These are phyloP conservation scores for Huso huso DNA, from an alignment of 2,797 vertebrate genomes.

Conservation along the genomic window DNA sequence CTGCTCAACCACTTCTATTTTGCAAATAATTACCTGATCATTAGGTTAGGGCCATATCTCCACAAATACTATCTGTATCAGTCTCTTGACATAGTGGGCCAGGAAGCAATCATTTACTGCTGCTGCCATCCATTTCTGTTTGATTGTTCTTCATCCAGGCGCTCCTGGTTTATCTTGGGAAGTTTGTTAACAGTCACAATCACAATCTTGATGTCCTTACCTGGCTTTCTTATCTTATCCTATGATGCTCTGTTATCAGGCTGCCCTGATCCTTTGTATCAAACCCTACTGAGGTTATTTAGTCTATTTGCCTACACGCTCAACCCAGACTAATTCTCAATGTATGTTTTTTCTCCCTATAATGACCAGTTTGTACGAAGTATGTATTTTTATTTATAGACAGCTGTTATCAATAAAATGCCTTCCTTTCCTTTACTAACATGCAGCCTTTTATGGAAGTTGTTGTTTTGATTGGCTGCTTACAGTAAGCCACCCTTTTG, in stretches of 20 bases:
- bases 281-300: slow-evolving; percentile 30
- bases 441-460: not conserved
- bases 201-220: slow-evolving; percentile 45
- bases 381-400: too few species aligned
- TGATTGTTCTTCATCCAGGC: slow-evolving; percentile 29
- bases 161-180: slow-evolving; percentile 40
- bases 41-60: not conserved
- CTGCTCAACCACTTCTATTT: too few species aligned
- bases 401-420: too few species aligned
- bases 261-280: slow-evolving; percentile 20
- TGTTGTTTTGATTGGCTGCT: slow-evolving; percentile 1
- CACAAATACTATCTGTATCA: not conserved
- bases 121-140: slow-evolving; percentile 30
- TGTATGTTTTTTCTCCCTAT: slow-evolving; percentile 16
- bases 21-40: too few species aligned
- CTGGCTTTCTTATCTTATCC: slow-evolving; percentile 53
- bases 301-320: slow-evolving; percentile 9
- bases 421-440: too few species aligned
- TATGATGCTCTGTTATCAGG: slow-evolving; percentile 54
- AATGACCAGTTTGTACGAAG: slow-evolving; percentile 26
- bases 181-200: slow-evolving; percentile 23
- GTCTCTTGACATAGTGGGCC: slow-evolving; percentile 17
- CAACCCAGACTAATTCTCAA: not conserved
- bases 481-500: slow-evolving; percentile 11
- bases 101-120: slow-evolving; percentile 52